Evolutionary conservation across 2,797 vertebrate species (phyloP), one percentile per base, ranked within the genome.

Genomic region (Hoplostethus mediterraneus): DNA sequence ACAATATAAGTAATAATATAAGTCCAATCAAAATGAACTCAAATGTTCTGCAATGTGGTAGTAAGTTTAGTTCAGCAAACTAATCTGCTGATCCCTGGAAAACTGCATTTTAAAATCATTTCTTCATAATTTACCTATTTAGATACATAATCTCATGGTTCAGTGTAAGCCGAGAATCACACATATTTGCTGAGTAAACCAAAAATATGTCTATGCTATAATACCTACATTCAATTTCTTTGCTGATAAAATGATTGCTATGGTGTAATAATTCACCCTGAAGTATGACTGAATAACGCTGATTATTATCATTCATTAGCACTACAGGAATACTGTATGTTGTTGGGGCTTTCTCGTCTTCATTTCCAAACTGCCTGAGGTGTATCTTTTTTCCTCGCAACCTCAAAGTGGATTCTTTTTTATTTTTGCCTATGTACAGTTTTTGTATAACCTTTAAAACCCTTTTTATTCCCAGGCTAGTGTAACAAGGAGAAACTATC

Each of bases 401-500:
- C 33, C 48, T 63, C 33, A 53, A 28, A 56, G 21, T 49, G 45
- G 44, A 79, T 75, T 56, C 48, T 55, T 66, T 28, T 65, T 40
- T 63, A n/a, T 74, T 65, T 64, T 45, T 61, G 55, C 62, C 70
- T 77, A 33, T 44, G 49, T 45, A 70, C 54, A 59, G 14, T 63
- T 80, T 71, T 71, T 81, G 16, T 76, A 57, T 84, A 82, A 87
- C 82, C 77, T 85, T 76, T 67, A 65, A 83, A 77, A 62, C 75
- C 59, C 14, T 76, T 55, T 69, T 47, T 66, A 77, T 76, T 74
- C 76, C 76, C 45, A 53, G 17, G 75, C 31, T 57, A 64, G 59
- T 56, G 53, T 77, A 80, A 81, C 69, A 81, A 81, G 82, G 79
- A 83, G 82, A 89, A 83, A 76, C 67, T 69, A 69, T 73, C 61